Percentiles rank a stretch among this genome's conserved stretches.
Evolutionary conservation across 2,797 vertebrate genomes (phyloP).

Genomic region (Trichosurus vulpecula): DNA sequence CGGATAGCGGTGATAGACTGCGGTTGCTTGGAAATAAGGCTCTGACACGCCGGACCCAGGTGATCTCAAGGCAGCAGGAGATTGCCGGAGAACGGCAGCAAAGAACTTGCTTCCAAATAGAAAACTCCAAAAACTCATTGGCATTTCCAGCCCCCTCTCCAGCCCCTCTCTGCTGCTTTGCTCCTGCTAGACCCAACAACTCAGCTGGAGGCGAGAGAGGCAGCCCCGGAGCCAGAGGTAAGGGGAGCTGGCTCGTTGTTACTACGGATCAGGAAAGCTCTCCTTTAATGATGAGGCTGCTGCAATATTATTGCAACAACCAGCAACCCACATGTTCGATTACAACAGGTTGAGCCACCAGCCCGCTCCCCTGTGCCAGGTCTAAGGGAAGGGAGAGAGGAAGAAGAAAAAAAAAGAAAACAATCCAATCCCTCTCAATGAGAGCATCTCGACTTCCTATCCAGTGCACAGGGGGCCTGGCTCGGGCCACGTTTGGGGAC

Average conservation of each 20-base stretch:
- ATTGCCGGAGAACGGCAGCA: neutral
- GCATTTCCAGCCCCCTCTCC: neutral
- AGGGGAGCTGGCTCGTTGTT: conserved; percentile 68
- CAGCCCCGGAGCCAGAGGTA: neutral
- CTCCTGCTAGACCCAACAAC: neutral
- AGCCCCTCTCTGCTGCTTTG: neutral
- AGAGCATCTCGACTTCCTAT: conserved; percentile 29
- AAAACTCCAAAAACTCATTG: neutral
- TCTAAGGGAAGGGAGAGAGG: conserved; percentile 55
- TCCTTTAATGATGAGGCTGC: conserved; percentile 84
- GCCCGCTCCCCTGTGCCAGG: conserved; percentile 83
- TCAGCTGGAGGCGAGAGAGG: neutral
- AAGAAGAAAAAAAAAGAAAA: neutral
- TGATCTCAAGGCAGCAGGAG: neutral
- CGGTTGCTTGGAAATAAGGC: neutral
- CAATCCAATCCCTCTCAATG: conserved; percentile 59
- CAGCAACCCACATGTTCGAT: conserved; percentile 84
- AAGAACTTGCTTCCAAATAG: neutral
- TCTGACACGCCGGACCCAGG: neutral
- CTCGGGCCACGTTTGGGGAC: conserved; percentile 33
- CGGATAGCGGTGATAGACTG: neutral
- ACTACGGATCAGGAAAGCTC: conserved; percentile 71
- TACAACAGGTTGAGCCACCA: conserved; percentile 86
- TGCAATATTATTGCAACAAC: conserved; percentile 87
- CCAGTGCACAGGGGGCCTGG: neutral